Base-by-base conservation (phyloP, 2,888 invertebrate genomes). In the Machimus atricapillus region DNA sequence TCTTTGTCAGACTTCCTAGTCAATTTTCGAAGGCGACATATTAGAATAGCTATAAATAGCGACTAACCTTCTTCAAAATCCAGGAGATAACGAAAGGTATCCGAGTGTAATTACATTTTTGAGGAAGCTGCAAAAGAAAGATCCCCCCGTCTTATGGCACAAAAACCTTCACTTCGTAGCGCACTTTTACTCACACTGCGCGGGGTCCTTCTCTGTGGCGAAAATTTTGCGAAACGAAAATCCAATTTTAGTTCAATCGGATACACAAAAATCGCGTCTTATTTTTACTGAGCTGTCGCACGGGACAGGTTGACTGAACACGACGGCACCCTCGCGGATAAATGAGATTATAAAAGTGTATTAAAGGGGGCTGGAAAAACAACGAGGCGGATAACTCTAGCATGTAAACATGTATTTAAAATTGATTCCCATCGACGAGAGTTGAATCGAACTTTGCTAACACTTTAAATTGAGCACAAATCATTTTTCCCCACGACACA, bases 221-320 rank as follows among this genome's bases (percentile, higher is more conserved):
- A 31, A 81, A 81, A 81, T 56, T 76, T 81, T 81, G 46, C 81
- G 31, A 81, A 34, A 81, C 81, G 52, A 81, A 81, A 81, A 81
- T 81, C 52, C 81, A 81, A 81, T 81, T 81, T 81, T 81, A 81
- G 81, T 81, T 81, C 81, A 81, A 81, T 81, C 81, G 81, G 27
- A 56, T 81, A 81, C 81, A 81, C 56, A 81, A 40, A 78, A 78
- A 34, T 81, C 81, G 81, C 81, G 56, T 27, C 27, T 81, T 52
- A 27, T 81, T 76, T 76, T 76, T 37, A 52, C 31, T 52, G 27
- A 40, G 27, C 46, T 81, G 81, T 46, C 76, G 40, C 40, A 34
- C 76, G 76, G 52, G 14, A 81, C 31, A 81, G 81, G 56, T 43
- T 79, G 43, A 27, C 79, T 79, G 43, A 81, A n/a, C 52, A 56